phyloP scores from a whole-genome alignment of 1,140 invertebrate species.

The Periplaneta americana region DNA sequence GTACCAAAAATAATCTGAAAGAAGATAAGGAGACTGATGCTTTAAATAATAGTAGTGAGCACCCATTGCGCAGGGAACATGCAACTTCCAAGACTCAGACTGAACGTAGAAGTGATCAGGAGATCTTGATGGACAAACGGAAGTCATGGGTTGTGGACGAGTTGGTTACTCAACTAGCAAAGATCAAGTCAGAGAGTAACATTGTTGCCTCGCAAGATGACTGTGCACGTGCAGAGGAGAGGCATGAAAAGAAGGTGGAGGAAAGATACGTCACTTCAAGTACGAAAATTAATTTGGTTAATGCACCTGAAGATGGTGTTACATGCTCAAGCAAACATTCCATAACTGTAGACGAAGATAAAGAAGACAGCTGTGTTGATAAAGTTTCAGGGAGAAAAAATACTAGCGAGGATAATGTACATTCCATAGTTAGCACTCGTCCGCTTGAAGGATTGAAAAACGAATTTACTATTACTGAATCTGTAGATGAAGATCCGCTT shows the following conservation, averaged over 20 bases:
- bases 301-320: background rate
- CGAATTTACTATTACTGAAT: background rate
- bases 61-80: background rate
- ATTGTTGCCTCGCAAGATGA: too few species aligned
- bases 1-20: too few species aligned
- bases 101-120: background rate
- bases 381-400: too few species aligned
- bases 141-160: slow-evolving; percentile 40
- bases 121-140: slow-evolving; percentile 32
- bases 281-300: background rate
- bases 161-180: slow-evolving; percentile 33
- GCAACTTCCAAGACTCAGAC: too few species aligned
- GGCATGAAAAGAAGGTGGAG: background rate
- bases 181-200: background rate
- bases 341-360: slow-evolving; percentile 5
- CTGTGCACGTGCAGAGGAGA: background rate
- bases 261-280: background rate
- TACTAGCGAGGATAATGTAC: too few species aligned
- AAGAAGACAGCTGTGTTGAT: background rate
- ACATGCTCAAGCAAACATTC: slow-evolving; percentile 5
- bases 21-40: too few species aligned
- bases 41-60: too few species aligned
- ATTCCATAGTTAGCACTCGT: background rate
- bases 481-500: background rate
- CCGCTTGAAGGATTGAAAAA: background rate